phyloP scores from a whole-genome alignment of 2,797 vertebrate species.

The Liasis olivaceus region DNA sequence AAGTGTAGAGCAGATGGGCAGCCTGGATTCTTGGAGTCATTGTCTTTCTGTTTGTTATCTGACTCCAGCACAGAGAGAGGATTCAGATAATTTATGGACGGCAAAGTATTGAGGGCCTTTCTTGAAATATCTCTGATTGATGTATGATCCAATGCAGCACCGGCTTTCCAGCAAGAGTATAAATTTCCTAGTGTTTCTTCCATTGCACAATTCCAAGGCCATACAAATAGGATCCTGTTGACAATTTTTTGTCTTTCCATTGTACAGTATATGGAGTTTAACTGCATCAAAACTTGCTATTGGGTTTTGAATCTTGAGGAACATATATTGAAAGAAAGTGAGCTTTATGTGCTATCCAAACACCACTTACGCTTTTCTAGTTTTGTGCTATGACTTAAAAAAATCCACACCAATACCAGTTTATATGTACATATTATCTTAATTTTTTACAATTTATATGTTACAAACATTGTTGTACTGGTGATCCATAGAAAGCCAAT shows the following conservation, averaged over 20 bases:
- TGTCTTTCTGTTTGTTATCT: constrained; percentile 76
- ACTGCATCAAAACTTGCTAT: background rate
- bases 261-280: constrained; percentile 32
- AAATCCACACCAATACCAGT: rapidly evolving
- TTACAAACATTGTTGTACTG: background rate
- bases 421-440: background rate
- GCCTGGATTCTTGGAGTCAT: constrained; percentile 77
- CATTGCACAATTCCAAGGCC: constrained; percentile 55
- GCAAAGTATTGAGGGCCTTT: constrained; percentile 68
- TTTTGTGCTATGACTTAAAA: background rate
- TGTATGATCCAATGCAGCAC: constrained; percentile 40
- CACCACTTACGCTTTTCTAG: background rate
- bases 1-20: constrained; percentile 75
- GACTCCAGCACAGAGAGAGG: constrained; percentile 68
- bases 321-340: background rate
- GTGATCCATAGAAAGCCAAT: background rate
- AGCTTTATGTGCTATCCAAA: background rate
- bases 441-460: constrained; percentile 10
- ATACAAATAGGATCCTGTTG: background rate
- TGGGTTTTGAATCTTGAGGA: background rate
- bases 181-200: constrained; percentile 25
- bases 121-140: constrained; percentile 74
- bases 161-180: constrained; percentile 31
- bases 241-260: constrained; percentile 39
- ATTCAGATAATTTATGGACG: constrained; percentile 77